A percentile compares a stretch with the other conserved stretches of the same genome.
Conservation (phyloP, 2,797 vertebrate species). For the Neosalanx taihuensis region DNA sequence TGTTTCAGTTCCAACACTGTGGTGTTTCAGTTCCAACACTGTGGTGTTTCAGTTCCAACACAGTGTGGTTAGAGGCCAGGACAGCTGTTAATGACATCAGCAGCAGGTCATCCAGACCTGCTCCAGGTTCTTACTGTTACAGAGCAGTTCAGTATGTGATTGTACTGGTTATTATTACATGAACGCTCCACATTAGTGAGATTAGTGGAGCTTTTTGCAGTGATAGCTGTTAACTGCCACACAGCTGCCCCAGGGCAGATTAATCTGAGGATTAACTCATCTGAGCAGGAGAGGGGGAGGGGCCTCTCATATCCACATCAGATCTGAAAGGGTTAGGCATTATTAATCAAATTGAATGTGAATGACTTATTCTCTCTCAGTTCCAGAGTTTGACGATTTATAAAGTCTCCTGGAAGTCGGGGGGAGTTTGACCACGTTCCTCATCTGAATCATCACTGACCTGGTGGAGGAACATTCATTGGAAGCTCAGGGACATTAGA, state of each 20-base stretch:
- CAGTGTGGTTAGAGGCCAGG: too few species aligned
- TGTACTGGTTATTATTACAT: conserved; percentile 35
- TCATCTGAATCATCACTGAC: background rate
- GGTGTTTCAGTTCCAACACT: too few species aligned
- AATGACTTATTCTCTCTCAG: background rate
- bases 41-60: too few species aligned
- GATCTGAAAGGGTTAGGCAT: background rate
- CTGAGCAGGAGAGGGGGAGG: background rate
- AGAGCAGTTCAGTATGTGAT: conserved; percentile 11
- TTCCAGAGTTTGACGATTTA: background rate
- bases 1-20: too few species aligned
- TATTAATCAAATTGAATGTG: background rate
- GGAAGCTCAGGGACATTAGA: background rate
- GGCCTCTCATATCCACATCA: background rate
- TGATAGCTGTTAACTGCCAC: conserved; percentile 29
- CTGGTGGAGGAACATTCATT: background rate
- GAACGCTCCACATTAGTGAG: conserved; percentile 25
- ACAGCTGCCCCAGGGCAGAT: conserved; percentile 32
- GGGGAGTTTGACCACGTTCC: too few species aligned
- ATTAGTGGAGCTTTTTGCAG: conserved; percentile 34
- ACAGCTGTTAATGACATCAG: too few species aligned
- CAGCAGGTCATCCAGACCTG: background rate
- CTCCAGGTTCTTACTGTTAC: too few species aligned
- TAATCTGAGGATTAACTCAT: conserved; percentile 25
- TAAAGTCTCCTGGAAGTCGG: background rate